phyloP scores from a whole-genome alignment of 2,888 invertebrate genomes.

The Drosophila recens region DNA sequence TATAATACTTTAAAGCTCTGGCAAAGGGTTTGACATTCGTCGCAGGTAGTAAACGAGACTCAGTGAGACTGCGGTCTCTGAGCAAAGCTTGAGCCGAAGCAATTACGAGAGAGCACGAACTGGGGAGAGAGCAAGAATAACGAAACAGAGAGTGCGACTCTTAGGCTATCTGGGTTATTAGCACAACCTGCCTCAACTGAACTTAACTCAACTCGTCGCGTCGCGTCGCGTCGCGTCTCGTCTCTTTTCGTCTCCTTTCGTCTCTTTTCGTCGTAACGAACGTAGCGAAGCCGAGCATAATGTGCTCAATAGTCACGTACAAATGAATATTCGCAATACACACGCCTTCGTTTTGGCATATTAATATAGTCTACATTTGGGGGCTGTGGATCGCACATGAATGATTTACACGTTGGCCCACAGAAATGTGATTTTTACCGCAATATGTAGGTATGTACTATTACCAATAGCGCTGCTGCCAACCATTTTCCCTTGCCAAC shows the following conservation, averaged over 20 bases:
- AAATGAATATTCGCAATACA: slow-evolving; percentile 79
- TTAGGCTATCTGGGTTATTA: slow-evolving; percentile 76
- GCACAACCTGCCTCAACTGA: slow-evolving; percentile 78
- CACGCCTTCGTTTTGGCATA: slow-evolving; percentile 76
- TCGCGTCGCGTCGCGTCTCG: slow-evolving; percentile 30
- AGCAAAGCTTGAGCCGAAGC: slow-evolving; percentile 30
- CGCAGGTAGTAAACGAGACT: slow-evolving; percentile 43
- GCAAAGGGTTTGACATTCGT: slow-evolving; percentile 54
- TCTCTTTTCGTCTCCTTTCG: slow-evolving; percentile 6
- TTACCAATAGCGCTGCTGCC: slow-evolving; percentile 22
- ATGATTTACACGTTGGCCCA: slow-evolving; percentile 74
- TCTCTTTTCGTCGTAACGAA: slow-evolving; percentile 9
- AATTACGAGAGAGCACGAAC: slow-evolving; percentile 3
- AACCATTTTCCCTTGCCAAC: not conserved
- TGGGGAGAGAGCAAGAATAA: slow-evolving; percentile 24
- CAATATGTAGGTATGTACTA: slow-evolving; percentile 69
- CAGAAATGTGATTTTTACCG: slow-evolving; percentile 79
- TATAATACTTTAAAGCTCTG: slow-evolving; percentile 32
- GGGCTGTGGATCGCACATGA: slow-evolving; percentile 64
- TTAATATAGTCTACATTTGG: slow-evolving; percentile 78
- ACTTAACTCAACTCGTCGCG: slow-evolving; percentile 34
- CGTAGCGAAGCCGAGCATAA: slow-evolving; percentile 61
- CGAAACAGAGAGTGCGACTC: slow-evolving; percentile 54
- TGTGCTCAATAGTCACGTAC: slow-evolving; percentile 79
- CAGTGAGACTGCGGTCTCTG: slow-evolving; percentile 22